Evolutionary conservation across 2,113 vertebrate species (phyloP).

Genomic region (Tragelaphus imberbis): DNA sequence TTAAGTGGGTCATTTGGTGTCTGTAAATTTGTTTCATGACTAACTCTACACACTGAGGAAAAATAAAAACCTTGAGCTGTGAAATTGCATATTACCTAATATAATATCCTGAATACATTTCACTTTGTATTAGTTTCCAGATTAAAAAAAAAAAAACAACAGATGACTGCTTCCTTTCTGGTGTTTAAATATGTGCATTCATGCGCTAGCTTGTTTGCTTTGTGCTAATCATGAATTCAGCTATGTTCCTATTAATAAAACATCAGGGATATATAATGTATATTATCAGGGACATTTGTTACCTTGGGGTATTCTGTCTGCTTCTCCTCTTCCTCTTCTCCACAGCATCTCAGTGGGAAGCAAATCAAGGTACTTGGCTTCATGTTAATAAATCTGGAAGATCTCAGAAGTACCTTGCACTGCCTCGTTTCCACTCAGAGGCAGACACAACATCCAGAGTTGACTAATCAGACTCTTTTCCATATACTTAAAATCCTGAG

Average conservation of each 20-base stretch:
- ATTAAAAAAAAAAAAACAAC: background rate
- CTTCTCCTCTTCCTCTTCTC: background rate
- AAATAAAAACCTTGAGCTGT: background rate
- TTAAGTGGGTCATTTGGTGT: background rate
- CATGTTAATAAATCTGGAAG: background rate
- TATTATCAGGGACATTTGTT: background rate
- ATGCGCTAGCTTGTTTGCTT: background rate
- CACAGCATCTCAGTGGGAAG: background rate
- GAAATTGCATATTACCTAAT: background rate
- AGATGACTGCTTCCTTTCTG: background rate
- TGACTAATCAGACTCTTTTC: background rate
- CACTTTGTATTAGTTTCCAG: background rate
- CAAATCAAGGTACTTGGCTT: background rate
- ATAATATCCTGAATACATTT: background rate
- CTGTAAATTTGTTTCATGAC: background rate
- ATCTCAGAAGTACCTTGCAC: background rate
- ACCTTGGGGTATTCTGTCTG: background rate
- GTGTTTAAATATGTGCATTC: background rate
- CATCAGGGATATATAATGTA: background rate
- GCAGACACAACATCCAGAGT: background rate
- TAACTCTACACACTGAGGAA: background rate
- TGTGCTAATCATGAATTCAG: background rate
- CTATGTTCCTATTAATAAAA: background rate
- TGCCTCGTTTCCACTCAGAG: background rate
- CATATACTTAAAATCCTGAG: background rate